Conservation (phyloP, 2,113 vertebrate species). For the Gambusia affinis region DNA sequence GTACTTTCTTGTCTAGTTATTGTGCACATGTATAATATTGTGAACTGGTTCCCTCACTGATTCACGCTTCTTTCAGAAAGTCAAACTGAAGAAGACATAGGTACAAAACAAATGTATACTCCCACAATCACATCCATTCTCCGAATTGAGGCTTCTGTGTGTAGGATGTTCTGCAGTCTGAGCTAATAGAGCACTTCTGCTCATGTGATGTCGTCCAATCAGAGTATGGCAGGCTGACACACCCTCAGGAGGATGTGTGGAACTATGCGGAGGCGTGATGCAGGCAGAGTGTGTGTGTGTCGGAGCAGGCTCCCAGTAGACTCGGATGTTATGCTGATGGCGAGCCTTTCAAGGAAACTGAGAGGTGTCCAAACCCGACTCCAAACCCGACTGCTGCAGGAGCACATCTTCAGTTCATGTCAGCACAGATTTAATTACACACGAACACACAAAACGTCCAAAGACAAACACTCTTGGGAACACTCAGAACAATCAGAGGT, state of each 20-base stretch:
- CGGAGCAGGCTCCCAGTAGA: constrained; percentile 39
- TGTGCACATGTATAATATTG: too few relatives aligned
- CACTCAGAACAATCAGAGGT: constrained; percentile 55
- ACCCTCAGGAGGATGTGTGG: constrained; percentile 61
- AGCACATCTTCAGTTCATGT: constrained; percentile 63
- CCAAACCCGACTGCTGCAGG: constrained; percentile 61
- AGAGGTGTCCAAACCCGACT: constrained; percentile 48
- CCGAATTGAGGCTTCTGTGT: constrained; percentile 3
- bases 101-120: neutral
- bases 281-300: neutral
- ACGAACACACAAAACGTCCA: constrained; percentile 54
- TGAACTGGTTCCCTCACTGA: too few relatives aligned
- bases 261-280: constrained; percentile 29
- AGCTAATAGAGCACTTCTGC: constrained; percentile 47
- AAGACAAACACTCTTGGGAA: constrained; percentile 22
- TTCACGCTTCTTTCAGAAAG: too few relatives aligned
- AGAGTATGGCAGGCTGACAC: constrained; percentile 50
- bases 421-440: constrained; percentile 75
- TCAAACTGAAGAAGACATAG: too few relatives aligned
- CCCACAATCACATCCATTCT: constrained; percentile 3
- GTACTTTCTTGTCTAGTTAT: too few relatives aligned
- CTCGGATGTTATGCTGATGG: constrained; percentile 68
- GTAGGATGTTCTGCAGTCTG: constrained; percentile 19
- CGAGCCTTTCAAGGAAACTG: constrained; percentile 51
- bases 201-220: constrained; percentile 51